A percentile compares a stretch with the other conserved stretches of the same genome.
Conservation (phyloP, 2,797 vertebrate species). For the Melanotaenia pygmaea region DNA sequence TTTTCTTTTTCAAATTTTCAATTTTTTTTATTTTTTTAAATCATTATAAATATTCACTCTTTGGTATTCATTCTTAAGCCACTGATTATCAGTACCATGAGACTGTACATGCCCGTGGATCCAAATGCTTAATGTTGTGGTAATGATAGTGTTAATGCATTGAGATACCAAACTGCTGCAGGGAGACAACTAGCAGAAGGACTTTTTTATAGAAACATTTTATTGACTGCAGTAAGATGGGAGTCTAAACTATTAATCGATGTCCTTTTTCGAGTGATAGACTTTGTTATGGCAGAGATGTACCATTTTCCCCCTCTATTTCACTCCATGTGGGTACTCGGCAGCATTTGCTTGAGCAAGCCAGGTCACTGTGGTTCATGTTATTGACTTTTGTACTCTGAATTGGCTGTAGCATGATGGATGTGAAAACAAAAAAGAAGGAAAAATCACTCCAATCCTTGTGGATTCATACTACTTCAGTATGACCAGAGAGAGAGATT, state of each 20-base stretch:
- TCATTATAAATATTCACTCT: not conserved
- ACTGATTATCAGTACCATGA: conserved; percentile 5
- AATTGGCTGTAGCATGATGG: conserved; percentile 14
- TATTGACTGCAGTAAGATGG: conserved; percentile 18
- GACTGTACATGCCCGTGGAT: not conserved
- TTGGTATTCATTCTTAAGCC: not conserved
- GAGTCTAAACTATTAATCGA: conserved; percentile 17
- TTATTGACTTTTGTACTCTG: conserved; percentile 31
- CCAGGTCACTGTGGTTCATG: conserved; percentile 3
- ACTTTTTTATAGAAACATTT: conserved; percentile 23
- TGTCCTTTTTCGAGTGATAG: conserved; percentile 19
- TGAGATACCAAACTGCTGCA: conserved; percentile 4
- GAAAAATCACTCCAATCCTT: not conserved
- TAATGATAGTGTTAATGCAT: conserved; percentile 9
- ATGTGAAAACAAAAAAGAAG: not conserved
- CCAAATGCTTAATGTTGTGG: not conserved
- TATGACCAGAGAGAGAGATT: not conserved
- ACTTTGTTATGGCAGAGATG: conserved; percentile 8
- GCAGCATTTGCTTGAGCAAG: conserved; percentile 12
- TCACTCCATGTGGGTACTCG: conserved; percentile 6
- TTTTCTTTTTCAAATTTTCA: too few relatives aligned
- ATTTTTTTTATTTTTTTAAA: too few relatives aligned
- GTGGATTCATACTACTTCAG: not conserved
- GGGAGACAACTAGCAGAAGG: not conserved
- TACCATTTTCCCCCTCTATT: not conserved